Conservation (phyloP, 2,888 invertebrate species). For the Eristalinus sepulchralis region DNA sequence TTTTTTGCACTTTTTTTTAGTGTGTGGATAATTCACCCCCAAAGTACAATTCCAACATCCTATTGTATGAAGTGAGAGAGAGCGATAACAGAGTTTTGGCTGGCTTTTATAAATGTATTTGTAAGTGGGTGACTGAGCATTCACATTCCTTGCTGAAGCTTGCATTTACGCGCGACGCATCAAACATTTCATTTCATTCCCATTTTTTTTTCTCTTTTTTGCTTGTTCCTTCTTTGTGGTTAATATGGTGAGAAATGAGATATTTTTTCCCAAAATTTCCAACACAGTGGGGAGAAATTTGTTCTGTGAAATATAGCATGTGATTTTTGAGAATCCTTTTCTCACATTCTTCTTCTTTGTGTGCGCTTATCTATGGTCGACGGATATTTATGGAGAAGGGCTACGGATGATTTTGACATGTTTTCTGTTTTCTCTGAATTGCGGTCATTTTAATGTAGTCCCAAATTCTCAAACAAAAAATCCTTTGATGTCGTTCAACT, state of each 20-base stretch:
- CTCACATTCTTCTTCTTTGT: background rate
- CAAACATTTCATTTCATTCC: too few relatives aligned
- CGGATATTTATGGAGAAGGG: too few relatives aligned
- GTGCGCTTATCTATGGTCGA: too few relatives aligned
- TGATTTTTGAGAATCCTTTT: constrained; percentile 28
- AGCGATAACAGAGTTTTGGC: constrained; percentile 14
- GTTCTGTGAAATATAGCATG: constrained; percentile 58
- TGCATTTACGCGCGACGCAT: constrained; percentile 68
- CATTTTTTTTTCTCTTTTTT: background rate
- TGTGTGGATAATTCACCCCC: constrained; percentile 19
- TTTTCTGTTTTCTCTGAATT: too few relatives aligned
- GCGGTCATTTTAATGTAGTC: too few relatives aligned
- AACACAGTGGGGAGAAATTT: background rate
- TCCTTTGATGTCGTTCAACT: too few relatives aligned
- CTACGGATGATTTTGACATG: too few relatives aligned
- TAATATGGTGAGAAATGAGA: background rate
- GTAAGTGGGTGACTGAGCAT: constrained; percentile 50
- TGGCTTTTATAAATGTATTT: constrained; percentile 8
- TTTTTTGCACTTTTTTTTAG: constrained; percentile 7
- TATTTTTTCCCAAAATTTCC: background rate
- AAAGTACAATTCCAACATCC: constrained; percentile 23
- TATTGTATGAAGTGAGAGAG: constrained; percentile 53
- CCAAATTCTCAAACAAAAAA: too few relatives aligned
- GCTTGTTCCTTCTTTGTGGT: background rate
- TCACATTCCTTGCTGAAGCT: constrained; percentile 48